Evolutionary conservation across 2,113 vertebrate species (phyloP), one percentile per base, ranked within the genome.

Genomic region (Drymodes brunneopygia): DNA sequence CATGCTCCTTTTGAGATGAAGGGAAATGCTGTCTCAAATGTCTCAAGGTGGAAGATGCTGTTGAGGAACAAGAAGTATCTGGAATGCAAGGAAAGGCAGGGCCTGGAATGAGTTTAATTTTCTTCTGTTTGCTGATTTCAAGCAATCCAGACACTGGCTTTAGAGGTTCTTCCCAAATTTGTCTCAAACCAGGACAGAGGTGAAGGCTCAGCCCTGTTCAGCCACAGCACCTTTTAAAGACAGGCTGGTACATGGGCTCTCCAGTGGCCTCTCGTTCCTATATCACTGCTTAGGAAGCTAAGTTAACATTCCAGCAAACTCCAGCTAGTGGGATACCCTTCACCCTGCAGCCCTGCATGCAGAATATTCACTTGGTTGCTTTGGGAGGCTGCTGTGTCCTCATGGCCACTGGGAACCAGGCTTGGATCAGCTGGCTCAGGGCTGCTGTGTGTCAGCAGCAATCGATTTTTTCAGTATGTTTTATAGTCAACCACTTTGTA

Each of bases 201-300:
- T 51, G 31, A 53, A 24, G 8, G 8, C 14, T 81, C 70, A 84
- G 35, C 27, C 24, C 11, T 67, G 14, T 84, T 71, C 40, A 91
- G 24, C 25, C 40, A 48, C 29, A 56, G 40, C 40, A 72, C 48
- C 40, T 61, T 47, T 13, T 17, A 36, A 45, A 69, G 28, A 33
- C 3, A 13, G 48, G 15, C 66, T 72, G 57, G 21, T 54, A 19
- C 0, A 0, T 5, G 13, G 61, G 14, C 18, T 92, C 1, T 0
- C 20, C 45, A 24, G 28, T n/a, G 27, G 33, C 53, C 45, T 47
- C 60, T 89, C 35, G 31, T 40, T 88, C 60, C 23, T 33, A 22
- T 15, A 28, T 31, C 61, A 50, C n/a, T 53, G 71, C 27, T 35
- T 44, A 50, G 29, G 38, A 91, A 47, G 22, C 15, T 31, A 27